Percentiles rank a stretch among this genome's conserved stretches.
phyloP scores from a whole-genome alignment of 2,888 invertebrate species.

The Heliconius hortense region DNA sequence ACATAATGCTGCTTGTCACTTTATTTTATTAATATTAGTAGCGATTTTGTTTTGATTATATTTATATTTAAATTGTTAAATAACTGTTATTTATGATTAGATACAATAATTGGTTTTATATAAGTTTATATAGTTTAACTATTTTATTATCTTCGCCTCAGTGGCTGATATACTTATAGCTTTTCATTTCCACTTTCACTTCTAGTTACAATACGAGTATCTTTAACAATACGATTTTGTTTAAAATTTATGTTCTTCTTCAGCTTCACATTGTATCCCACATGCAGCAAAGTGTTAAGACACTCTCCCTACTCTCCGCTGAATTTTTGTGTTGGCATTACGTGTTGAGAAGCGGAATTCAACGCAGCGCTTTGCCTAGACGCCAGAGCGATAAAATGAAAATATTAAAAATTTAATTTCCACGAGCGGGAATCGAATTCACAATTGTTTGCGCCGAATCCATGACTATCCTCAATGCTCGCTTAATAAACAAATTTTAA shows the following conservation, averaged over 20 bases:
- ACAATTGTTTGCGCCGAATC: no score
- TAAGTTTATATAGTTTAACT: background rate
- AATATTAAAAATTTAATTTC: no score
- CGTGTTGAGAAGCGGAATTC: no score
- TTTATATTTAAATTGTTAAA: background rate
- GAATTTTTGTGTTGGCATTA: no score
- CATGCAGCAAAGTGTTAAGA: no score
- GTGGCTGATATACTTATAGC: background rate
- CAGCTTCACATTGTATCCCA: no score
- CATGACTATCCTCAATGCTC: background rate
- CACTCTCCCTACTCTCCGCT: no score
- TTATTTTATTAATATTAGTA: slow-evolving; percentile 17
- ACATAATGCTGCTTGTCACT: background rate
- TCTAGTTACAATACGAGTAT: background rate
- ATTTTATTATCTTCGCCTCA: background rate
- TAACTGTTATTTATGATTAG: background rate
- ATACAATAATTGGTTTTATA: background rate
- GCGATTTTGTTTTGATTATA: background rate
- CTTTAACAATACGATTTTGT: background rate
- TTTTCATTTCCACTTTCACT: slow-evolving; percentile 1
- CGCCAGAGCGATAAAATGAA: no score
- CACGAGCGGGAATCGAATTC: no score
- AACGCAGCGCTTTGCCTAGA: no score
- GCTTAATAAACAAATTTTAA: background rate
- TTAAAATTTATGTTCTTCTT: background rate